These are phyloP conservation scores for Virgularia gustaviana DNA, from an alignment of 92 coral and sea anemone genomes.

Conservation along the genomic window DNA sequence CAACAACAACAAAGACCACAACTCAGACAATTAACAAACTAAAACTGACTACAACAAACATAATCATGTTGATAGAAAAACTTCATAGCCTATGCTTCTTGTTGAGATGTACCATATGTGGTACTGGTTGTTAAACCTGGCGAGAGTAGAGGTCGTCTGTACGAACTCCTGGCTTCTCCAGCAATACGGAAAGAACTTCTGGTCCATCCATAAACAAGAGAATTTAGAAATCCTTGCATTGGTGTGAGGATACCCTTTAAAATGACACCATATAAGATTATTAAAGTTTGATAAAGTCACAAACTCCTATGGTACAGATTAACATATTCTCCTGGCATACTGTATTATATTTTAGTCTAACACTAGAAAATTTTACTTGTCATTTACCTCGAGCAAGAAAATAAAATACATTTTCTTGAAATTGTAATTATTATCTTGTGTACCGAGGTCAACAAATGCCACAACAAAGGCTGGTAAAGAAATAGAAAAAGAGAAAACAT, in stretches of 20 bases:
- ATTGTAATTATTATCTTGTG: constrained; percentile 15
- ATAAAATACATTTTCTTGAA: constrained; percentile 43
- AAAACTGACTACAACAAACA: background rate
- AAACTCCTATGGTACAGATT: background rate
- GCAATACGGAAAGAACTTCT: constrained; percentile 78
- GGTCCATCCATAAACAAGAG: constrained; percentile 95
- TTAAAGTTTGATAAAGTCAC: background rate
- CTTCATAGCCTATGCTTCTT: background rate
- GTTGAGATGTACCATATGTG: constrained; percentile 1
- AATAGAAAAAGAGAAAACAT: background rate
- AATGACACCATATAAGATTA: background rate
- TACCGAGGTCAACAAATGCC: constrained; percentile 44
- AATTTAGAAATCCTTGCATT: constrained; percentile 88
- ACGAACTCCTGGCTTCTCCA: constrained; percentile 13
- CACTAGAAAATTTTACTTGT: background rate
- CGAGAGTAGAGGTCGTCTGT: constrained; percentile 18
- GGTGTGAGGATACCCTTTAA: constrained; percentile 86
- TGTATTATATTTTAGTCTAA: background rate
- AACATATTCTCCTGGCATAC: background rate
- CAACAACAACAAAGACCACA: background rate
- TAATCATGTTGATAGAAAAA: background rate
- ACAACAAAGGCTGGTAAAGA: constrained; percentile 42
- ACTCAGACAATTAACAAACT: background rate
- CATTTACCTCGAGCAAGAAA: constrained; percentile 47
- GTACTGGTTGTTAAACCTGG: constrained; percentile 19